Evolutionary conservation across 2,797 vertebrate species (phyloP), one percentile per base, ranked within the genome.

Genomic region (Champsocephalus gunnari): DNA sequence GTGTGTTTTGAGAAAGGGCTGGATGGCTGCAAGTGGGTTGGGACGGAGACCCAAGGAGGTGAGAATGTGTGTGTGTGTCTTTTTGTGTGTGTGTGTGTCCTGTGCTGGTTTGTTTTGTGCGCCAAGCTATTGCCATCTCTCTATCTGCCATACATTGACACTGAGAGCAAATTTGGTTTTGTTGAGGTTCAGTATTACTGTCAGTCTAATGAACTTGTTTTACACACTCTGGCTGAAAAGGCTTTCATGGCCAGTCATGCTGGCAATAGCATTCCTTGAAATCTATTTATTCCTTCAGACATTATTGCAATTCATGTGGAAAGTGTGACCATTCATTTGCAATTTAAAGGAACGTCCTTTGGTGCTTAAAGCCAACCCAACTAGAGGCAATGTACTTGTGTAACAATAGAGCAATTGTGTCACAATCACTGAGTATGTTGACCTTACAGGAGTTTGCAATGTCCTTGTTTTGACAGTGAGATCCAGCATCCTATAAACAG

Each of bases 11-110:
- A 79, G 87, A 88, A 78, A 55, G 68, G 68, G 78, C 71, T 66
- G 10, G 64, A 84, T 83, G 86, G 66, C 73, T 82, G 69, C 81
- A 57, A 76, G 64, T 55, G 64, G 77, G 75, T 70, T 77, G 71
- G 73, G 75, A 88, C 55, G 38, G 71, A 87, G 77, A 84, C 49
- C 59, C 43, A 21, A 81, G 47, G 85, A 93, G 92, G 91, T 92
- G 90, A 92, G 92, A 71, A 73, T 72, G 70, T 74, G 44, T 71
- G 74, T 71, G 54, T 69, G 28, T 77, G 53, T 73, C 43, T 69
- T 21, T 47, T 58, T 65, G 48, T 57, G 70, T 51, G 66, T 58
- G 55, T 59, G 61, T 24, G 19, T 61, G 44, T 72, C n/a, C 49
- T 75, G 63, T 75, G 60, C 10, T 70, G 38, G 61, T 62, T 79